Base-by-base conservation (phyloP, 2,888 invertebrate species). In the Salpingus planirostris region DNA sequence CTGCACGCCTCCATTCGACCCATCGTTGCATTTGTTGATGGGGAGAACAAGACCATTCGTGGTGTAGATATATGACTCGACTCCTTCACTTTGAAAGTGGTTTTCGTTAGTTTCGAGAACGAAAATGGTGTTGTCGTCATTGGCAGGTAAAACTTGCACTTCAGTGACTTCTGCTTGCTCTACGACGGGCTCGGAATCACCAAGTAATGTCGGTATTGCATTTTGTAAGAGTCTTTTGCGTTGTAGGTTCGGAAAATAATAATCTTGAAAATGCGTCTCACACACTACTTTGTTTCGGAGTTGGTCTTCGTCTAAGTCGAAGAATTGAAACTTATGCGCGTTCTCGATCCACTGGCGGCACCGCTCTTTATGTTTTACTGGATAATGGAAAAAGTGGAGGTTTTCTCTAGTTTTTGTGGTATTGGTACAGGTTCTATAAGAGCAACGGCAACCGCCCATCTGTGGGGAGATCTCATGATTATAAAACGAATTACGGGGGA, bases 391-490 rank as follows among this genome's bases (percentile, higher is more conserved):
- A 60, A 76, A 70, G 47, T 76, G 76, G 3, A 64, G 43, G 30
- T 60, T 60, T 21, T 59, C 59, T 21, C 53, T 52, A 0, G 68
- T 69, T 44, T 68, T 67, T n/a, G 71, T 67, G 22, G 66, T 64
- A 15, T 65, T 62, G 24, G 57, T 62, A 46, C 76, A 76, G 35
- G 65, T 69, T 36, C 68, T 68, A 43, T 73, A 76, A 24, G 71
- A 64, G 51, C 76, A 76, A 6, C 71, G 67, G 43, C 73, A 74
- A 2, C 76, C 76, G 31, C 75, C 76, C 76, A 76, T 76, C 21
- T 25, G n/a, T n/a, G n/a, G n/a, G n/a, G n/a, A n/a, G n/a, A n/a
- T n/a, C n/a, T n/a, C n/a, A n/a, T n/a, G n/a, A n/a, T n/a, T n/a
- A n/a, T n/a, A n/a, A n/a, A n/a, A n/a, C n/a, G n/a, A n/a, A n/a